Base-by-base conservation (phyloP, 2,888 invertebrate genomes). In the Protophormia terraenovae region DNA sequence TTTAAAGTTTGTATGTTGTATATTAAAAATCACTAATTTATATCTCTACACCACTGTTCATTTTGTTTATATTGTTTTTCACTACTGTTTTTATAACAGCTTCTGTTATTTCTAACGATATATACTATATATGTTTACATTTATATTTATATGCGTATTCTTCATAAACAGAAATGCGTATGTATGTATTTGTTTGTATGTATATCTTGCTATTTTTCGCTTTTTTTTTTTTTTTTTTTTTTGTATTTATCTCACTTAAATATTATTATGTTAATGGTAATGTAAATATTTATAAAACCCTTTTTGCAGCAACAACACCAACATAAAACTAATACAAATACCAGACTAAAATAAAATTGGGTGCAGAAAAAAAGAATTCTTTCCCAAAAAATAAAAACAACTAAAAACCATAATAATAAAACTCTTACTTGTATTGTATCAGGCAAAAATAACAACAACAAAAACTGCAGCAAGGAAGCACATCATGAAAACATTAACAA, bases 261-360 rank as follows among this genome's bases (percentile, higher is more conserved):
- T 78, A 27, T 78, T 83, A 53, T 73, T 72, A 69, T 78, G 35
- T 75, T 71, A 83, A 79, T 75, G 78, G 71, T 32, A 78, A 45
- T 62, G 83, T 79, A 83, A 83, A 83, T 83, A 83, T 79, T 83
- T 79, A 62, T 69, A 35, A 55, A 79, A 78, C 67, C 69, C 78
- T 64, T 78, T 78, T 66, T 41, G 8, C 38, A 64, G 7, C 10
- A 45, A 55, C 55, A 58, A 19, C 55, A 62, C 41, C 22, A 50
- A 64, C 19, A 71, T 12, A 60, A 55, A 14, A 12, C 16, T 1
- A 32, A 41, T 32, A 55, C 35, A 60, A 41, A 32, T 19, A 27
- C 19, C 45, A 47, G 3, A 22, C n/a, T 16, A 55, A 53, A 29
- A 64, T 55, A 38, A 66, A 41, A 29, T 41, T 16, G 41, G n/a